Evolutionary conservation across 2,113 vertebrate species (phyloP).

Genomic region (Nestor notabilis): DNA sequence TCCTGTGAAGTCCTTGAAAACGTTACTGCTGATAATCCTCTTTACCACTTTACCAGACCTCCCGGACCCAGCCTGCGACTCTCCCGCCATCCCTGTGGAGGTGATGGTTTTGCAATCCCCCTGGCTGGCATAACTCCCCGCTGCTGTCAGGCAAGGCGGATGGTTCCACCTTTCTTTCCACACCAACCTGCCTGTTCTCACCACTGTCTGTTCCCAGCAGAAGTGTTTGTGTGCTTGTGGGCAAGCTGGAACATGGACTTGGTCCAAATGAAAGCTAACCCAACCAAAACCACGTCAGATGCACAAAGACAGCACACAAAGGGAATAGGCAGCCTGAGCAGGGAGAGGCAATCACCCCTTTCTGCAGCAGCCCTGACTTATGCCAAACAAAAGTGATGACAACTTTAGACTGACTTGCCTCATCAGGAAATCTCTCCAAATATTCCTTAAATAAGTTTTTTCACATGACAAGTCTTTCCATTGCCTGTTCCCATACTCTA

Average conservation of each 20-base stretch:
- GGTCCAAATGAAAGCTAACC: conserved; percentile 19
- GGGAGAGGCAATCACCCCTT: conserved; percentile 29
- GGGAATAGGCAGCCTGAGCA: background rate
- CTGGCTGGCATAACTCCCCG: background rate
- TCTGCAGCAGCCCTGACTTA: background rate
- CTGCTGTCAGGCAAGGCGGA: background rate
- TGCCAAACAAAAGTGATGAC: conserved; percentile 58
- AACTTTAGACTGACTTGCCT: conserved; percentile 35
- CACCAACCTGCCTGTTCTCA: conserved; percentile 30
- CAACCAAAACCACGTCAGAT: conserved; percentile 21
- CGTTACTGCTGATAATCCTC: background rate
- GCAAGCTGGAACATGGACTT: conserved; percentile 29
- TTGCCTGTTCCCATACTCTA: conserved; percentile 26
- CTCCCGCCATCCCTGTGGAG: accelerated
- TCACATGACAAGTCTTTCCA: conserved; percentile 21
- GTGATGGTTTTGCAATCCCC: background rate
- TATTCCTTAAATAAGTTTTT: conserved; percentile 24
- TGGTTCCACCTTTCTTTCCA: conserved; percentile 29
- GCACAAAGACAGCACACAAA: background rate
- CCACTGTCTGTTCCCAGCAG: background rate
- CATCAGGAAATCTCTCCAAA: conserved; percentile 23
- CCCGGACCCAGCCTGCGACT: background rate
- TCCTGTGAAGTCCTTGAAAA: background rate
- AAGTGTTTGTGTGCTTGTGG: conserved; percentile 1
- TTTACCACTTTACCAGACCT: background rate